A percentile compares a stretch with the other conserved stretches of the same genome.
phyloP scores from a whole-genome alignment of 2,113 vertebrate genomes.

The Mungos mungo region DNA sequence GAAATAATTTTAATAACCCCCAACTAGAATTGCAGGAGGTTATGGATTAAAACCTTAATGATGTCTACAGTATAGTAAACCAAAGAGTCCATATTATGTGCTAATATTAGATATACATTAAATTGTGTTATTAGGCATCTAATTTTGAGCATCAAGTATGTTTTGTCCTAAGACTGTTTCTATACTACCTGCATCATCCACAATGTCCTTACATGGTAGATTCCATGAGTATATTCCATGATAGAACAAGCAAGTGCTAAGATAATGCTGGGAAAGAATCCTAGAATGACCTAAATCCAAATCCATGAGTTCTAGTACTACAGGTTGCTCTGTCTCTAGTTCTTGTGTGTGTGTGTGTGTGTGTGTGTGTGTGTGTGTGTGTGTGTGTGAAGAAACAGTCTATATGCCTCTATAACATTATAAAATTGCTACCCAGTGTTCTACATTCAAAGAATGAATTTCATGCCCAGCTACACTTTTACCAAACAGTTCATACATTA shows the following conservation, averaged over 20 bases:
- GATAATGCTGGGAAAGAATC: background rate
- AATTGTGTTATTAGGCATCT: background rate
- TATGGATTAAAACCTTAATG: background rate
- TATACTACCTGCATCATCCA: background rate
- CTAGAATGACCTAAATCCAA: background rate
- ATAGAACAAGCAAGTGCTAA: background rate
- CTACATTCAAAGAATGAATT: background rate
- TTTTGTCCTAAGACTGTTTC: background rate
- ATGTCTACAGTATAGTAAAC: background rate
- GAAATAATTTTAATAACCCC: background rate
- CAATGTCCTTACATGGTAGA: background rate
- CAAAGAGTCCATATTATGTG: background rate
- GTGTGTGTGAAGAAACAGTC: background rate
- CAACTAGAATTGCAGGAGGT: background rate
- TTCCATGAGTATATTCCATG: background rate
- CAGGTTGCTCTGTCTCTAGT: background rate
- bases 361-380: background rate
- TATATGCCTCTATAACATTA: background rate
- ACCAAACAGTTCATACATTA: background rate
- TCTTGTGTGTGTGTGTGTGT: background rate
- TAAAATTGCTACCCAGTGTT: background rate
- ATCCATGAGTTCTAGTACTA: background rate
- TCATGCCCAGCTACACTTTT: background rate
- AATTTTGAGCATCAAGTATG: background rate
- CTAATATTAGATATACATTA: background rate